These are phyloP conservation scores for Phoenoteleia sp. DNA, from an alignment of 2,888 invertebrate species.

Conservation along the genomic window DNA sequence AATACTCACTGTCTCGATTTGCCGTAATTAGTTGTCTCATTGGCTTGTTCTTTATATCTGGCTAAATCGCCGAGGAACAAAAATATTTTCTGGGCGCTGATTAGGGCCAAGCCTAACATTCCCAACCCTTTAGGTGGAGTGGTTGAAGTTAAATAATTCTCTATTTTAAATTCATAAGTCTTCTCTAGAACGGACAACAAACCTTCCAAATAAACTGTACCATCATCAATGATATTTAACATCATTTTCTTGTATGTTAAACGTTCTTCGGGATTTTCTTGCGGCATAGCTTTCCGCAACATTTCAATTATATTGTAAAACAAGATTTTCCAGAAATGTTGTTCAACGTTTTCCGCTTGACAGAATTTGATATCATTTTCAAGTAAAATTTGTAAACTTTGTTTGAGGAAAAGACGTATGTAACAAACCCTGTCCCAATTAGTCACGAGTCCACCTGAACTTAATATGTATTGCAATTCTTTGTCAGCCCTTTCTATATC, in stretches of 20 bases:
- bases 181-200: slow-evolving; percentile 92
- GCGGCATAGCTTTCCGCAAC: slow-evolving; percentile 90
- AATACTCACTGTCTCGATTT: slow-evolving; percentile 90
- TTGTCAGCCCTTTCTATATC: slow-evolving; percentile 91
- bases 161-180: slow-evolving; percentile 92
- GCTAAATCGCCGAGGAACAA: slow-evolving; percentile 97
- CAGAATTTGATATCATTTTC: slow-evolving; percentile 95
- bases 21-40: slow-evolving; percentile 93
- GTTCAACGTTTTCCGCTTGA: slow-evolving; percentile 95
- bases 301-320: slow-evolving; percentile 96
- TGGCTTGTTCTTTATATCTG: slow-evolving; percentile 95
- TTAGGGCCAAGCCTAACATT: slow-evolving; percentile 91
- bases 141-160: slow-evolving; percentile 87
- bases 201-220: slow-evolving; percentile 92
- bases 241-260: slow-evolving; percentile 90
- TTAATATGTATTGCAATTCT: slow-evolving; percentile 89
- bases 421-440: slow-evolving; percentile 90
- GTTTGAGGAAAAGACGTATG: slow-evolving; percentile 90
- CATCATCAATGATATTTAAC: slow-evolving; percentile 92
- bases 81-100: slow-evolving; percentile 95
- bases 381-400: slow-evolving; percentile 90
- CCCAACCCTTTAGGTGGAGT: slow-evolving; percentile 89
- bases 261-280: slow-evolving; percentile 89
- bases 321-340: slow-evolving; percentile 96
- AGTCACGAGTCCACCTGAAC: slow-evolving; percentile 88